Base-by-base conservation (phyloP, 2,113 vertebrate species). In the Equus przewalskii region DNA sequence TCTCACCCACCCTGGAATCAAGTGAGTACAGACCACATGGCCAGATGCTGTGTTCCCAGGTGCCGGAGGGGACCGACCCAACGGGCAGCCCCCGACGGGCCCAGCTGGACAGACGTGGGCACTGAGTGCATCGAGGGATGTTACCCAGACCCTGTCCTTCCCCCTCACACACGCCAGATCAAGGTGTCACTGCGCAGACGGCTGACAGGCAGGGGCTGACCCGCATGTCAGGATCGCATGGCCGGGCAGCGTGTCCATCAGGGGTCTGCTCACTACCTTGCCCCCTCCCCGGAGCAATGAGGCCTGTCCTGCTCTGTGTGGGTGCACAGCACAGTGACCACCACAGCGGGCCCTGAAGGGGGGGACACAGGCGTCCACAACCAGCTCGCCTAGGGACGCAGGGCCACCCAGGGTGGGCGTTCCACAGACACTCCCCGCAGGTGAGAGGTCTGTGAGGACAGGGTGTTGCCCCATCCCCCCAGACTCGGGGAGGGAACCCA, bases 51-150 rank as follows among this genome's bases (percentile, higher is more conserved):
- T 36, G 7, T 18, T 78, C 14, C 72, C 60, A 28, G 60, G 58
- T 8, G 46, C 33, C 0, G 0, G 46, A 75, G 3, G 3, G 3
- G 24, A 10, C 33, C 6, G 33, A 15, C 0, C 46, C 44, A 36
- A 54, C 14, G 5, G 14, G 56, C 9, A 18, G 36, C 8, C 26
- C 2, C 58, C 36, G 26, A 3, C 26, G 1, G 1, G 46, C 33
- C 73, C n/a, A 6, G 78, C 51, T 9, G 19, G 33, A 13, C 22
- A 16, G 73, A 79, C 24, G 6, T 5, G 3, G 18, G 70, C 30
- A 65, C 58, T 16, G 6, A 1, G 26, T 60, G 54, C 72, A 13
- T 22, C 73, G 19, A 36, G n/a, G 76, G 76, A 36, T 41, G 10
- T 16, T 26, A 54, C 33, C 13, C 49, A n/a, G 21, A 26, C 21